phyloP scores from a whole-genome alignment of 2,888 invertebrate genomes.

The Lymantria dispar region DNA sequence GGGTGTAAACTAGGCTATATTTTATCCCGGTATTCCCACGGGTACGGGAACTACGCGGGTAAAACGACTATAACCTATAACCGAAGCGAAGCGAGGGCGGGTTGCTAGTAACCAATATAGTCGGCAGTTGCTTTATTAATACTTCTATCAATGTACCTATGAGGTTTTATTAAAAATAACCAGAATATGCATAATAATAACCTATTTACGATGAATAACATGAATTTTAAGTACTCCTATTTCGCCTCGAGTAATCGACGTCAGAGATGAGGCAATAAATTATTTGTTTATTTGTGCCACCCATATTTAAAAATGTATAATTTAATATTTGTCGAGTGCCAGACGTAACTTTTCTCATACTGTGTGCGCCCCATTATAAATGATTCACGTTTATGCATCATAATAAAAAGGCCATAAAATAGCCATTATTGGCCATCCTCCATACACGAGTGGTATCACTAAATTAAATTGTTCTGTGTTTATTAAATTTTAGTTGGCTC shows the following conservation, averaged over 20 bases:
- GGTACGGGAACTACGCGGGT: too few relatives aligned
- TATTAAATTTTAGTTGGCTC: slow-evolving; percentile 78
- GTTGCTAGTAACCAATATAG: too few relatives aligned
- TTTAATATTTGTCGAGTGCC: slow-evolving; percentile 52
- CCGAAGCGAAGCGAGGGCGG: too few relatives aligned
- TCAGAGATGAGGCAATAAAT: slow-evolving; percentile 37
- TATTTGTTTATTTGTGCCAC: slow-evolving; percentile 37
- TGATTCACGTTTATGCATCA: slow-evolving; percentile 79
- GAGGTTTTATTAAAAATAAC: slow-evolving; percentile 24
- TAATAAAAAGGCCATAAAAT: slow-evolving; percentile 79
- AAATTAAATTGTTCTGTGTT: slow-evolving; percentile 78
- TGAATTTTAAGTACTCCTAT: slow-evolving; percentile 35
- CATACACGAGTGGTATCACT: slow-evolving; percentile 68
- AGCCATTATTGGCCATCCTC: slow-evolving; percentile 76
- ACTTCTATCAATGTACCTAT: too few relatives aligned
- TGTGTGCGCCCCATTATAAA: slow-evolving; percentile 56
- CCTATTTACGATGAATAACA: slow-evolving; percentile 7
- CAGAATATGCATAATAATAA: slow-evolving; percentile 3
- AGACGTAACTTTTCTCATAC: slow-evolving; percentile 54
- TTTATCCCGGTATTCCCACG: too few relatives aligned
- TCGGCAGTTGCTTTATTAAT: too few relatives aligned
- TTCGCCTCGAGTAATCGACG: slow-evolving; percentile 16
- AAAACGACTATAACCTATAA: too few relatives aligned
- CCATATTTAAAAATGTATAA: slow-evolving; percentile 47
- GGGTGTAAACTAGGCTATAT: too few relatives aligned